Conservation (phyloP, 2,888 invertebrate genomes). For the Lasioglossum figueresi region DNA sequence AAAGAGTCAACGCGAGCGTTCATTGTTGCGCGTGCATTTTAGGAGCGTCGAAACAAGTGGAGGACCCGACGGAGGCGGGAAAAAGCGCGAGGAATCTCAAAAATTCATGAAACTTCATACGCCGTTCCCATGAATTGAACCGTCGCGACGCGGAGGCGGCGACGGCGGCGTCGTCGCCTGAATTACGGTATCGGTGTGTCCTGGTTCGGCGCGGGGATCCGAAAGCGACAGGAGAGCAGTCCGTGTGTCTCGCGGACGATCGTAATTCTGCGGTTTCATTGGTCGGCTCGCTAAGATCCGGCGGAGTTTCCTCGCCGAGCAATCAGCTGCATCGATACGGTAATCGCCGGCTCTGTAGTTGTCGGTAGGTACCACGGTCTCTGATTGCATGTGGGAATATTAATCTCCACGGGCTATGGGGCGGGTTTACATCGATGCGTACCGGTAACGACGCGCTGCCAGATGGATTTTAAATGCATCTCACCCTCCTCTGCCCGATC, state of each 20-base stretch:
- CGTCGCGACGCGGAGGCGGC: neutral
- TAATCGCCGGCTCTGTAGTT: slow-evolving; percentile 56
- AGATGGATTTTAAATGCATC: slow-evolving; percentile 60
- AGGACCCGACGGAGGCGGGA: neutral
- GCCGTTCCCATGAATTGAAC: slow-evolving; percentile 29
- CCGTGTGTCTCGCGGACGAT: slow-evolving; percentile 4
- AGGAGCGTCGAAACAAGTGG: neutral
- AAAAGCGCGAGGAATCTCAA: slow-evolving; percentile 14
- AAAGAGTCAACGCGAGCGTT: neutral
- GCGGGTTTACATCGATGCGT: slow-evolving; percentile 52
- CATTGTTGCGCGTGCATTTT: neutral
- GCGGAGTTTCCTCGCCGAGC: slow-evolving; percentile 40
- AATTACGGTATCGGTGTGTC: slow-evolving; percentile 37
- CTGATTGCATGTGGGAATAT: slow-evolving; percentile 70
- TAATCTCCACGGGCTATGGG: slow-evolving; percentile 60
- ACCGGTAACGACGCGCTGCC: slow-evolving; percentile 49
- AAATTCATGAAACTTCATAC: slow-evolving; percentile 42
- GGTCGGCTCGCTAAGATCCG: slow-evolving; percentile 45
- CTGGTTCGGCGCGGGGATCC: neutral
- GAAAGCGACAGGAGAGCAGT: neutral
- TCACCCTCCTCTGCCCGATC: neutral
- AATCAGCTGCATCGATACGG: slow-evolving; percentile 61
- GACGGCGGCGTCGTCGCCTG: slow-evolving; percentile 6
- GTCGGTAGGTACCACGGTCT: slow-evolving; percentile 64
- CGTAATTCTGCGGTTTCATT: slow-evolving; percentile 46